Conservation (phyloP, 2,888 invertebrate genomes). For the Serripes groenlandicus region DNA sequence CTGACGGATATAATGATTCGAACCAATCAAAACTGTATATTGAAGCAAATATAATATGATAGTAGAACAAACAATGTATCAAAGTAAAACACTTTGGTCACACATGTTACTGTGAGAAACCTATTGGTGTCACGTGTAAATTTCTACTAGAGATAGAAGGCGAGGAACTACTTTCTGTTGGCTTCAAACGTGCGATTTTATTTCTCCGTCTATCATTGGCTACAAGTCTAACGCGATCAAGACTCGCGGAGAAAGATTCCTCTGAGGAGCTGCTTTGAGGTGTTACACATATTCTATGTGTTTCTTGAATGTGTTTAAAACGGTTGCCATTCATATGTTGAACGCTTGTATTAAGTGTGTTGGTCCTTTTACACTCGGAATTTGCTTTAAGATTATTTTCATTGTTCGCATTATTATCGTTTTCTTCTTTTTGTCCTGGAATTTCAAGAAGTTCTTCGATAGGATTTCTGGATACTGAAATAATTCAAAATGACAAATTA, state of each 20-base stretch:
- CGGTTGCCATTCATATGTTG: neutral
- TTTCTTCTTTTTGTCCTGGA: slow-evolving; percentile 1
- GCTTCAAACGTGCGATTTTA: neutral
- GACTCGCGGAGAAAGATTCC: slow-evolving; percentile 9
- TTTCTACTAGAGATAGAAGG: slow-evolving; percentile 1
- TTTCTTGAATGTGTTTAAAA: slow-evolving; percentile 1
- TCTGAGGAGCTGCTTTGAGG: neutral
- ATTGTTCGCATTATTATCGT: neutral
- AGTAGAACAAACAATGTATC: too few species aligned
- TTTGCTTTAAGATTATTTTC: neutral
- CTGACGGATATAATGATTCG: too few species aligned
- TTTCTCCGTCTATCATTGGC: neutral
- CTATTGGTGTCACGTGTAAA: slow-evolving; percentile 2
- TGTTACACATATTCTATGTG: slow-evolving; percentile 2
- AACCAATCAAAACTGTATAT: too few species aligned
- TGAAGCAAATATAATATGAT: too few species aligned
- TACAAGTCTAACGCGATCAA: slow-evolving; percentile 3
- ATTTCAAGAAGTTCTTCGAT: slow-evolving; percentile 8
- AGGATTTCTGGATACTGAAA: slow-evolving; percentile 1
- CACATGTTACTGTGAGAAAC: too few species aligned
- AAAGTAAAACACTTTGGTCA: too few species aligned
- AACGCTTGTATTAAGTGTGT: neutral
- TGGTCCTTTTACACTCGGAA: neutral
- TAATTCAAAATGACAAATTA: neutral
- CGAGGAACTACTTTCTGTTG: neutral